phyloP scores from a whole-genome alignment of 2,888 invertebrate species.

The Platerodrilus igneus region DNA sequence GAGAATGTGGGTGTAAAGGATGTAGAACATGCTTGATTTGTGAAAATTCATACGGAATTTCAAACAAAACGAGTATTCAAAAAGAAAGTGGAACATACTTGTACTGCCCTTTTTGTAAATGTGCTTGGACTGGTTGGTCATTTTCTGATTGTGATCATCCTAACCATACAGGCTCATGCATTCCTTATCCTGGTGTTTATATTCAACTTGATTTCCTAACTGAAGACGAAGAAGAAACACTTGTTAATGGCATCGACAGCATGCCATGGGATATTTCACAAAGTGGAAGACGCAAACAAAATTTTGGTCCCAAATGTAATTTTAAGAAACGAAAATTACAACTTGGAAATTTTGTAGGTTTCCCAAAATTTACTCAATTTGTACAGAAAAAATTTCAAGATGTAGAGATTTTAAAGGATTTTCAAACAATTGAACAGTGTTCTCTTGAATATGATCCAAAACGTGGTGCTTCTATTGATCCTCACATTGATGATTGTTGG shows the following conservation, averaged over 20 bases:
- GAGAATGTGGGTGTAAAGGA: slow-evolving; percentile 90
- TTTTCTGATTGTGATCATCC: slow-evolving; percentile 60
- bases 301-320: slow-evolving; percentile 97
- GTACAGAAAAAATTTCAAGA: slow-evolving; percentile 69
- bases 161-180: slow-evolving; percentile 57
- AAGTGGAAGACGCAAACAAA: slow-evolving; percentile 95
- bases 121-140: slow-evolving; percentile 74
- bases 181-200: slow-evolving; percentile 64
- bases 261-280: slow-evolving; percentile 89
- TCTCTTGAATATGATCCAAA: slow-evolving; percentile 86
- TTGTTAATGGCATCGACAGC: slow-evolving; percentile 68
- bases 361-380: slow-evolving; percentile 74
- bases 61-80: slow-evolving; percentile 34
- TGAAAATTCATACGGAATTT: slow-evolving; percentile 61
- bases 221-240: slow-evolving; percentile 59
- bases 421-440: slow-evolving; percentile 90
- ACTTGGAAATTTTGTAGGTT: slow-evolving; percentile 75
- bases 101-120: slow-evolving; percentile 72
- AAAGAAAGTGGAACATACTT: slow-evolving; percentile 58
- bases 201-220: slow-evolving; percentile 69
- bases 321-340: slow-evolving; percentile 89
- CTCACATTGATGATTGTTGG: slow-evolving; percentile 99
- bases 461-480: slow-evolving; percentile 92
- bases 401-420: slow-evolving; percentile 60
- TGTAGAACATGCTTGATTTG: slow-evolving; percentile 84